These are phyloP conservation scores for Crenichthys baileyi DNA, from an alignment of 2,797 vertebrate genomes.

Conservation along the genomic window DNA sequence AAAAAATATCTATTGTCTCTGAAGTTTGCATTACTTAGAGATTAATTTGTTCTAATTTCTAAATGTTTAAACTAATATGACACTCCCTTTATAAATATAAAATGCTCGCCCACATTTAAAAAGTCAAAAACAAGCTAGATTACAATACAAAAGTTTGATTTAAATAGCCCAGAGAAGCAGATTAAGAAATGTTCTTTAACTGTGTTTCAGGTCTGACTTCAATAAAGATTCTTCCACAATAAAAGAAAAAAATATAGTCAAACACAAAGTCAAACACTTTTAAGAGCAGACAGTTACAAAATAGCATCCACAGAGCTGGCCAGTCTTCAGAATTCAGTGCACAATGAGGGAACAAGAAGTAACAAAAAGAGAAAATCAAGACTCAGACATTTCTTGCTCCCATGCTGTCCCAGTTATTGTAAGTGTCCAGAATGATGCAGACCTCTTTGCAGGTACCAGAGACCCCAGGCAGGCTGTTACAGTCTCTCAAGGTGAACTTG, in stretches of 20 bases:
- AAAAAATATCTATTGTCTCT: neutral
- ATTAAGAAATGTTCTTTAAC: slow-evolving; percentile 4
- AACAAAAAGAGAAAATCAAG: neutral
- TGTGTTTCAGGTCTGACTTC: slow-evolving; percentile 14
- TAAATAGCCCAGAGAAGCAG: neutral
- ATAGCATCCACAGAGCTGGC: slow-evolving; percentile 3
- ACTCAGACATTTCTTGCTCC: neutral
- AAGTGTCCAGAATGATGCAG: slow-evolving; percentile 14
- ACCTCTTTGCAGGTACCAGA: slow-evolving; percentile 88
- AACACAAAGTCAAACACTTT: slow-evolving; percentile 3
- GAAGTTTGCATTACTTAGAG: neutral
- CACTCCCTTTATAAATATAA: slow-evolving; percentile 3
- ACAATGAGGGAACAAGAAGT: slow-evolving; percentile 21
- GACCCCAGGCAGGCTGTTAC: slow-evolving; percentile 87
- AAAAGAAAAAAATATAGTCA: neutral
- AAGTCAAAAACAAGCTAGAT: slow-evolving; percentile 11
- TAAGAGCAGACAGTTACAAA: slow-evolving; percentile 12
- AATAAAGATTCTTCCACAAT: slow-evolving; percentile 4
- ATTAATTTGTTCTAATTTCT: slow-evolving; percentile 13
- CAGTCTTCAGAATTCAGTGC: slow-evolving; percentile 17
- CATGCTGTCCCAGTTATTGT: neutral
- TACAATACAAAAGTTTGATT: neutral
- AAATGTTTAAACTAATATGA: slow-evolving; percentile 18
- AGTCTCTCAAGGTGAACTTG: slow-evolving; percentile 88
- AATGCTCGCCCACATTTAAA: neutral